Base-by-base conservation (phyloP, 1,140 invertebrate species). In the Pseudomyrmex cubaensis region DNA sequence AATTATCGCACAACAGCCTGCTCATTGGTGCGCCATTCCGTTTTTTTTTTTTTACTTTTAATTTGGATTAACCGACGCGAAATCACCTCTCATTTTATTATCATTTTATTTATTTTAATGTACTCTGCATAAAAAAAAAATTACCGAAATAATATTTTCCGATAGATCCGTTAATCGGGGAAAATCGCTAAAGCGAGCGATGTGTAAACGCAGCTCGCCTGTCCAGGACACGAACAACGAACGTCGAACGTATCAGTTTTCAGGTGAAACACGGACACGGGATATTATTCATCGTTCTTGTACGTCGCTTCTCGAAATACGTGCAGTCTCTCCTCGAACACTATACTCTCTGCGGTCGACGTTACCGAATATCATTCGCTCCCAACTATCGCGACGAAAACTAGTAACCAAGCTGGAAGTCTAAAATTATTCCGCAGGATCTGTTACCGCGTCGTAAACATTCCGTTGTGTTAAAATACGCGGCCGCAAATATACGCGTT, bases 241-340 rank as follows among this genome's bases (percentile, higher is more conserved):
- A 64, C 35, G 46, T 35, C 52, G 69, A 78, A 35, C 35, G 35
- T 78, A 78, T 78, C 64, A 52, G 64, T 57, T 78, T 69, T 59
- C 64, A 46, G 15, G 44, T 70, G 76, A 78, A 78, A 59, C 57
- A 70, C 22, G 56, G 50, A 78, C 46, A 69, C 56, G 13, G 56
- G 57, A 82, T 73, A 78, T 80, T 72, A 72, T 70, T 80, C 67
- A 35, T 12, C 20, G 22, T 74, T 82, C 56, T 73, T 73, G 59
- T 12, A 67, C 44, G 10, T 1, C 13, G 50, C 75, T 70, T 70
- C 64, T 57, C 20, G 64, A 78, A 70, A 70, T 70, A 78, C 76
- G 64, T 25, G 63, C 64, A 56, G 17, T 57, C 76, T 5, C 25
- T 25, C 25, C 75, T 69, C 52, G 52, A 67, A 69, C 15, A 67